phyloP scores from a whole-genome alignment of 2,113 vertebrate species.

The Pterocles burchelli region DNA sequence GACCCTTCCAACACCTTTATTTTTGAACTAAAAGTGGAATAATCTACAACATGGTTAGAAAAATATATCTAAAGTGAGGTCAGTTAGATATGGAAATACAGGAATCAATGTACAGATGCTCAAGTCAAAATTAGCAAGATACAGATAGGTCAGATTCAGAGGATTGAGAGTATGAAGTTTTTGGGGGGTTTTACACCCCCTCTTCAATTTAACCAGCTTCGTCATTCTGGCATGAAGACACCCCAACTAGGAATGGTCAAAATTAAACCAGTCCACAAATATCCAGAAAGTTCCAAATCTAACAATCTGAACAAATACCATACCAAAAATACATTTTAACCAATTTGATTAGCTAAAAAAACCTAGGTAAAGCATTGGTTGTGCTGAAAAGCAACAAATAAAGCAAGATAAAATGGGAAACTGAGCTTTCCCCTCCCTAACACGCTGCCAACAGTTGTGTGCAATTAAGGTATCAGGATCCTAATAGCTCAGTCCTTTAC shows the following conservation, averaged over 20 bases:
- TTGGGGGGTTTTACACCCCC: fast-evolving
- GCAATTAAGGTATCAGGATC: no score
- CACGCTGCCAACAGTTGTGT: background rate
- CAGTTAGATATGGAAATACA: background rate
- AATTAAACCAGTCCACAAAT: background rate
- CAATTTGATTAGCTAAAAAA: background rate
- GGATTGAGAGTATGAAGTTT: background rate
- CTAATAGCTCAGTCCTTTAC: background rate
- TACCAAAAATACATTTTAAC: background rate
- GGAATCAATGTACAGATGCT: background rate
- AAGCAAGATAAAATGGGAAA: background rate
- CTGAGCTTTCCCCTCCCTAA: background rate
- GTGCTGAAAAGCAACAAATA: background rate
- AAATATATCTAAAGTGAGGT: background rate
- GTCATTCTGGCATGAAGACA: background rate
- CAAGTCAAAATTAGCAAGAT: background rate
- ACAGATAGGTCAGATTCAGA: background rate
- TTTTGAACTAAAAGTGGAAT: no score
- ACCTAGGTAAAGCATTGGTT: background rate
- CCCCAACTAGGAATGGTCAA: background rate
- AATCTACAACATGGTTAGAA: background rate
- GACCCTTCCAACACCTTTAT: background rate
- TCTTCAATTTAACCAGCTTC: background rate
- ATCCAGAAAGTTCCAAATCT: background rate
- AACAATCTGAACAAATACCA: fast-evolving